These are phyloP conservation scores for Philotrypesis tridentata DNA, from an alignment of 1,140 invertebrate genomes.

Conservation along the genomic window DNA sequence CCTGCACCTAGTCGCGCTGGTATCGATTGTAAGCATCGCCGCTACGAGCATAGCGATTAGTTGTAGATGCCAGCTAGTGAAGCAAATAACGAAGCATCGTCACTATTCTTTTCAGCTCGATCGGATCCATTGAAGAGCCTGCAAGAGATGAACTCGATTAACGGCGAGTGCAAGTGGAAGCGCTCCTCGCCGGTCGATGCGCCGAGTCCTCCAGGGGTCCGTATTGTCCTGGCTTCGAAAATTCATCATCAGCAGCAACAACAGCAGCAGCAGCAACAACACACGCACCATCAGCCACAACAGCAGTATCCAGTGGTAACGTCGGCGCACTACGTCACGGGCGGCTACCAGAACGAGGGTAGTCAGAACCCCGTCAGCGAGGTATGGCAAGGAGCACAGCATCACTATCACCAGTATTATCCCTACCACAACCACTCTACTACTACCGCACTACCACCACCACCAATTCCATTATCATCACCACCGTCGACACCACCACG, in stretches of 20 bases:
- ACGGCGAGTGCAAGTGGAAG: slow-evolving; percentile 74
- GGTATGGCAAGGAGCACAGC: slow-evolving; percentile 79
- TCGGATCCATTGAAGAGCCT: slow-evolving; percentile 77
- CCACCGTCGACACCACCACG: slow-evolving; percentile 77
- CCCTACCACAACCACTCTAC: slow-evolving; percentile 78
- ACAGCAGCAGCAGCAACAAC: slow-evolving; percentile 52
- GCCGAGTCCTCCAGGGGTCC: slow-evolving; percentile 64
- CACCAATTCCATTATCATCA: slow-evolving; percentile 79
- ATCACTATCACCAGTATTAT: slow-evolving; percentile 78
- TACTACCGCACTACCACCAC: slow-evolving; percentile 78
- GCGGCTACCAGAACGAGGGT: slow-evolving; percentile 54
- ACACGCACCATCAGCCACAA: slow-evolving; percentile 53
- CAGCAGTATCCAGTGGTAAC: slow-evolving; percentile 65
- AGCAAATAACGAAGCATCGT: no score
- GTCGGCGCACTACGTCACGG: slow-evolving; percentile 63
- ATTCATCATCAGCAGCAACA: slow-evolving; percentile 60
- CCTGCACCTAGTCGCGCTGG: slow-evolving; percentile 65
- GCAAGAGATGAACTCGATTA: slow-evolving; percentile 76
- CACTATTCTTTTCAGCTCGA: slow-evolving; percentile 42
- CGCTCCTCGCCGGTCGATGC: slow-evolving; percentile 66
- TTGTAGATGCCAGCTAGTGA: no score
- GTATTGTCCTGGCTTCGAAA: slow-evolving; percentile 52
- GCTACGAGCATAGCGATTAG: no score
- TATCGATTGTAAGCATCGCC: slow-evolving; percentile 39
- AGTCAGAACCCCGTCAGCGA: slow-evolving; percentile 71